Evolutionary conservation across 2,888 invertebrate species (phyloP).

Genomic region (Archaeoteleia sp.): DNA sequence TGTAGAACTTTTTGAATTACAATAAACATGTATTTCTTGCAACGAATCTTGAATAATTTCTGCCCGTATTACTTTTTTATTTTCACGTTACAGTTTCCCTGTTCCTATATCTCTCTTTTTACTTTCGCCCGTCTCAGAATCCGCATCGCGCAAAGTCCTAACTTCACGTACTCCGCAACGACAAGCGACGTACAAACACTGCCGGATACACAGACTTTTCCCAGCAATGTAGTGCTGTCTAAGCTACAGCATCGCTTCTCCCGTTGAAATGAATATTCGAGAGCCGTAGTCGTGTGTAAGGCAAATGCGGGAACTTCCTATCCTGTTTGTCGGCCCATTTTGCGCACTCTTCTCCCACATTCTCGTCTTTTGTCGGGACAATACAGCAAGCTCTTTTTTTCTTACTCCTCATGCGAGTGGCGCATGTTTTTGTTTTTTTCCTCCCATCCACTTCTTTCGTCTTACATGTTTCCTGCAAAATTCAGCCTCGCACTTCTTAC

Average conservation of each 20-base stretch:
- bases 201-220: conserved; percentile 32
- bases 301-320: conserved; percentile 49
- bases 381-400: conserved; percentile 51
- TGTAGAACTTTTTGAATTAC: no score
- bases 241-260: conserved; percentile 49
- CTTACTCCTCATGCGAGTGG: conserved; percentile 23
- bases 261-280: conserved; percentile 53
- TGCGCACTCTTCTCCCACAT: conserved; percentile 42
- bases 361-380: conserved; percentile 56
- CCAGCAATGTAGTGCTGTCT: conserved; percentile 34
- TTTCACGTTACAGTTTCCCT: conserved; percentile 6
- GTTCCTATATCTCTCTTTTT: conserved; percentile 16
- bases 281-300: conserved; percentile 47
- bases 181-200: conserved; percentile 31
- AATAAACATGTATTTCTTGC: no score
- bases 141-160: conserved; percentile 24
- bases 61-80: conserved; percentile 4
- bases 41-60: no score
- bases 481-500: conserved; percentile 2
- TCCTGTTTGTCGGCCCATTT: conserved; percentile 49
- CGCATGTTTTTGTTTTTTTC: conserved; percentile 12
- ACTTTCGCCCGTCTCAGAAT: neutral
- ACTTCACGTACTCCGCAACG: conserved; percentile 26
- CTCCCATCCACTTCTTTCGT: conserved; percentile 9
- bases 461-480: conserved; percentile 7